These are phyloP conservation scores for Euleptes europaea DNA, from an alignment of 2,113 vertebrate genomes.

Conservation along the genomic window DNA sequence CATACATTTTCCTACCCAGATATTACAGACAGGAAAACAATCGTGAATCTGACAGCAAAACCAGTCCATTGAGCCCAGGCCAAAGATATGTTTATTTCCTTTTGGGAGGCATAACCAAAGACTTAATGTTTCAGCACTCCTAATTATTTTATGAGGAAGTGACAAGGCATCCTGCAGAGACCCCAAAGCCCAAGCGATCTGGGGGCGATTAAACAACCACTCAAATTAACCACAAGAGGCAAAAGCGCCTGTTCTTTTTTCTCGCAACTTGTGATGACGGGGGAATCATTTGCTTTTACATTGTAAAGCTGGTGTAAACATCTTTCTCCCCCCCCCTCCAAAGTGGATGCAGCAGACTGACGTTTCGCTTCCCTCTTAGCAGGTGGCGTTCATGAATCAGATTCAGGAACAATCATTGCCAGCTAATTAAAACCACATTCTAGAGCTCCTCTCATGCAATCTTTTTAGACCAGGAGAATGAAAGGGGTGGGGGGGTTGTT, in stretches of 20 bases:
- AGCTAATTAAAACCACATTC: slow-evolving; percentile 13
- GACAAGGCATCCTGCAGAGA: background rate
- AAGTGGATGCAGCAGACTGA: background rate
- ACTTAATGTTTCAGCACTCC: slow-evolving; percentile 6
- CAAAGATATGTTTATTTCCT: no score
- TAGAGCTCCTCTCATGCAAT: background rate
- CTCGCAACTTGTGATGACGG: background rate
- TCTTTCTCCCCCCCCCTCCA: background rate
- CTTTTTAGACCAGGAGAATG: background rate
- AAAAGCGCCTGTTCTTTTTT: slow-evolving; percentile 11
- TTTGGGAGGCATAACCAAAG: background rate
- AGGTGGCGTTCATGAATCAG: background rate
- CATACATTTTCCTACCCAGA: no score
- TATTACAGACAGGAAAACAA: no score
- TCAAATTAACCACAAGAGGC: background rate
- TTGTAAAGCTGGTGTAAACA: background rate
- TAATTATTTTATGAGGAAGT: slow-evolving; percentile 13
- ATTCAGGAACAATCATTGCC: slow-evolving; percentile 24
- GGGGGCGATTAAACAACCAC: background rate
- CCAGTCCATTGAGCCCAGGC: no score
- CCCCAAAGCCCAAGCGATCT: background rate
- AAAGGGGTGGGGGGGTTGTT: background rate
- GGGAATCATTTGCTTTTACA: background rate
- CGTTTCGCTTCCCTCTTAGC: background rate
- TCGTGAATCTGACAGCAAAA: no score